These are phyloP conservation scores for Beris chalybata DNA, from an alignment of 2,888 invertebrate genomes.

Conservation along the genomic window DNA sequence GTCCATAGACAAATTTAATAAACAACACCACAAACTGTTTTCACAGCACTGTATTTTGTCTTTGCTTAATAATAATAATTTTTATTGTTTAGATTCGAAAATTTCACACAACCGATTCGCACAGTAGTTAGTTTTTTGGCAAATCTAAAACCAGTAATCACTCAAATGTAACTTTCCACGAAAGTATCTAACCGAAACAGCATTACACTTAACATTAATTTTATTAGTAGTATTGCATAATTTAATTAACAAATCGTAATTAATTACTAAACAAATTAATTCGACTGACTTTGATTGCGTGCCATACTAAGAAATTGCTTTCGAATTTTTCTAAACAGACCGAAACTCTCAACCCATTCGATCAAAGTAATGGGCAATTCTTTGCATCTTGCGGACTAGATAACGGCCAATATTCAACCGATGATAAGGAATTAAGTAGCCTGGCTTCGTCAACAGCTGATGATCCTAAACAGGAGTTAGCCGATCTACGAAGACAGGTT, in stretches of 20 bases:
- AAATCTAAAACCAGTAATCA: too few species aligned
- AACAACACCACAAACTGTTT: too few species aligned
- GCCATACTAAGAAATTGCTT: not conserved
- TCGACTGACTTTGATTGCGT: not conserved
- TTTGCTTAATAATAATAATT: too few species aligned
- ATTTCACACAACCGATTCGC: too few species aligned
- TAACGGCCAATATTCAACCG: conserved; percentile 56
- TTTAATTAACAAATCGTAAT: not conserved
- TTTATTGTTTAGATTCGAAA: too few species aligned
- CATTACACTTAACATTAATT: too few species aligned
- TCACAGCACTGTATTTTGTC: too few species aligned
- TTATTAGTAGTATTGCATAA: too few species aligned
- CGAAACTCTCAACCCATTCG: conserved; percentile 88
- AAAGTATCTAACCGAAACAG: too few species aligned
- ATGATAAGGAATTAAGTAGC: conserved; percentile 58
- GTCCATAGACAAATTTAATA: too few species aligned
- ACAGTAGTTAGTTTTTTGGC: too few species aligned
- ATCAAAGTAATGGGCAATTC: conserved; percentile 70
- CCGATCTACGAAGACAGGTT: conserved; percentile 80
- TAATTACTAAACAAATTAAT: not conserved
- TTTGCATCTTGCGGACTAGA: conserved; percentile 61
- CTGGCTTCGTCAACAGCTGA: conserved; percentile 60
- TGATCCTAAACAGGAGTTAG: conserved; percentile 69
- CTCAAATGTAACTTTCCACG: too few species aligned
- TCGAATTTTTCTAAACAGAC: conserved; percentile 60